Conservation (phyloP, 2,888 invertebrate species). For the Lepeophtheirus nordmannii region DNA sequence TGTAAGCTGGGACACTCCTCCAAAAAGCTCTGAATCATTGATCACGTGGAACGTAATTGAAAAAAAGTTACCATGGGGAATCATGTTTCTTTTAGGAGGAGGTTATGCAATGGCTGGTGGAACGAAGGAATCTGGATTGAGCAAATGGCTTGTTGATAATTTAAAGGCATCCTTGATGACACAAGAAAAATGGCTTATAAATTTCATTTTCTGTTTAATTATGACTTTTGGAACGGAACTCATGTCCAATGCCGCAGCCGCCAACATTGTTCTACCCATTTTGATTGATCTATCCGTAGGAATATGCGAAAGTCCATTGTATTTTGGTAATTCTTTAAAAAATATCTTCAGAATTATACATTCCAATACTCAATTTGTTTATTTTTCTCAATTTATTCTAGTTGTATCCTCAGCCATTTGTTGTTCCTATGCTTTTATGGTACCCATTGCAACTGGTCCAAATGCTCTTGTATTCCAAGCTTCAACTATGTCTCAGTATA, state of each 20-base stretch:
- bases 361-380: not conserved
- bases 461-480: constrained; percentile 39
- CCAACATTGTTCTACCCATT: constrained; percentile 70
- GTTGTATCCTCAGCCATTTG: constrained; percentile 7
- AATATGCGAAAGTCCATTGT: not conserved
- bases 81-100: constrained; percentile 69
- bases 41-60: constrained; percentile 72
- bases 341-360: not conserved
- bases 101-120: constrained; percentile 81
- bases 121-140: constrained; percentile 60
- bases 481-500: constrained; percentile 29
- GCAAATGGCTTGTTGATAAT: constrained; percentile 50
- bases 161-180: constrained; percentile 43
- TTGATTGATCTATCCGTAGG: constrained; percentile 49
- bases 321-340: constrained; percentile 1
- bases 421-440: constrained; percentile 38
- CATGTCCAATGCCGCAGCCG: constrained; percentile 76
- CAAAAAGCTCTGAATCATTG: constrained; percentile 48
- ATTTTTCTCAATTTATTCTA: not conserved
- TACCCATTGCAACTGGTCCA: constrained; percentile 40
- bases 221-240: constrained; percentile 72
- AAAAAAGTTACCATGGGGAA: constrained; percentile 74
- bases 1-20: no score
- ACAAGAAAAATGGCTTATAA: constrained; percentile 53
- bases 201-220: constrained; percentile 57